These are phyloP conservation scores for Trissonchulus latispiculum DNA, from an alignment of 2,888 invertebrate species.

Conservation along the genomic window DNA sequence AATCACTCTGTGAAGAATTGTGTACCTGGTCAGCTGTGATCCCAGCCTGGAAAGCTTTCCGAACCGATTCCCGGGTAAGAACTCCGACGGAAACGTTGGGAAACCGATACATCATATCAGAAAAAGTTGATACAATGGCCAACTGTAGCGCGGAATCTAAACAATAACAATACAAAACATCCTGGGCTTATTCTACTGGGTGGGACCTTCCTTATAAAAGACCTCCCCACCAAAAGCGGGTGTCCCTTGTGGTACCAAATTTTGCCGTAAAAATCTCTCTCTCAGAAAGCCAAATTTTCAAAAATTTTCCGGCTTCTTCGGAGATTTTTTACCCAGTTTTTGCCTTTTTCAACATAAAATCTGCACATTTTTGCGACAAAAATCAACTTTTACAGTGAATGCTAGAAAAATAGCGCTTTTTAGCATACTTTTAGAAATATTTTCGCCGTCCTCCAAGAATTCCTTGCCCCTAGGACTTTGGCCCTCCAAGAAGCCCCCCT, in stretches of 20 bases:
- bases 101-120: conserved; percentile 82
- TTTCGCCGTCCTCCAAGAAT: too few relatives aligned
- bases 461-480: too few relatives aligned
- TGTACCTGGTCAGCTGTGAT: conserved; percentile 49
- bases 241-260: too few relatives aligned
- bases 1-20: background rate
- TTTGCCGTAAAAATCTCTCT: too few relatives aligned
- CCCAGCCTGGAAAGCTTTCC: conserved; percentile 85
- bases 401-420: too few relatives aligned
- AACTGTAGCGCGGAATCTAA: conserved; percentile 64
- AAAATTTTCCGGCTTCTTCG: background rate
- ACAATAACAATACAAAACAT: conserved; percentile 23
- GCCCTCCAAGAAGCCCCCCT: too few relatives aligned
- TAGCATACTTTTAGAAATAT: too few relatives aligned
- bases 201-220: background rate
- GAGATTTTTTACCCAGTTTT: background rate
- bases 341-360: conserved; percentile 3
- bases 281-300: too few relatives aligned
- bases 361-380: too few relatives aligned
- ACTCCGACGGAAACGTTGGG: conserved; percentile 89
- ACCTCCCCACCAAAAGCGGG: background rate
- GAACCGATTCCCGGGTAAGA: conserved; percentile 82
- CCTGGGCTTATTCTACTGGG: background rate
- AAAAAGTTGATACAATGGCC: conserved; percentile 80
- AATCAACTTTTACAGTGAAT: too few relatives aligned